phyloP scores from a whole-genome alignment of 37 sponge, comb jelly and placozoan genomes.

The Diacarnus erythraeanus region DNA sequence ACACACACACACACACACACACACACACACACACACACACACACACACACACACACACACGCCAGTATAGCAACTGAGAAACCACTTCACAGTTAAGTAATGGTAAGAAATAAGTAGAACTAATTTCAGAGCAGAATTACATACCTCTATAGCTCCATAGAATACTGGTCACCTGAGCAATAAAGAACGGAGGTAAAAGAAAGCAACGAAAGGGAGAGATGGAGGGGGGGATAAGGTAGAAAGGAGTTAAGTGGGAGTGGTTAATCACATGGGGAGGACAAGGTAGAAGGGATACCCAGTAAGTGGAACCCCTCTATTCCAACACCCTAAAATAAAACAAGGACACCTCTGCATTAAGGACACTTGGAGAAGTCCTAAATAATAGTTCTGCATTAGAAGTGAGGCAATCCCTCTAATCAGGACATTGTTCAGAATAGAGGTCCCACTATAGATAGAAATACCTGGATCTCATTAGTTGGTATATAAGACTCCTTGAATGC shows the following conservation, averaged over 20 bases:
- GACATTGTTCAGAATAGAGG: no score
- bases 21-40: not conserved
- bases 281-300: not conserved
- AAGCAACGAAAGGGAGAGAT: conserved; percentile 6
- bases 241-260: not conserved
- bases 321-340: no score
- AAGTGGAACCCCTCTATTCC: not conserved
- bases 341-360: no score
- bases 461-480: conserved; percentile 91
- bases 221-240: not conserved
- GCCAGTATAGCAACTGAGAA: no score
- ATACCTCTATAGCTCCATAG: conserved; percentile 66
- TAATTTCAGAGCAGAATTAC: no score
- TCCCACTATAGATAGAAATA: no score
- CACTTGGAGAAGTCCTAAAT: not conserved
- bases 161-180: conserved; percentile 50
- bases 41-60: no score
- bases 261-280: not conserved
- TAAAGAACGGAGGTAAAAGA: no score
- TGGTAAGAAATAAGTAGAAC: no score
- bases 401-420: no score
- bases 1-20: not conserved
- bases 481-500: conserved; percentile 76
- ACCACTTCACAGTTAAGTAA: no score
- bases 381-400: not conserved